Evolutionary conservation across 2,113 vertebrate species (phyloP).

Genomic region (Tyrannus savana): DNA sequence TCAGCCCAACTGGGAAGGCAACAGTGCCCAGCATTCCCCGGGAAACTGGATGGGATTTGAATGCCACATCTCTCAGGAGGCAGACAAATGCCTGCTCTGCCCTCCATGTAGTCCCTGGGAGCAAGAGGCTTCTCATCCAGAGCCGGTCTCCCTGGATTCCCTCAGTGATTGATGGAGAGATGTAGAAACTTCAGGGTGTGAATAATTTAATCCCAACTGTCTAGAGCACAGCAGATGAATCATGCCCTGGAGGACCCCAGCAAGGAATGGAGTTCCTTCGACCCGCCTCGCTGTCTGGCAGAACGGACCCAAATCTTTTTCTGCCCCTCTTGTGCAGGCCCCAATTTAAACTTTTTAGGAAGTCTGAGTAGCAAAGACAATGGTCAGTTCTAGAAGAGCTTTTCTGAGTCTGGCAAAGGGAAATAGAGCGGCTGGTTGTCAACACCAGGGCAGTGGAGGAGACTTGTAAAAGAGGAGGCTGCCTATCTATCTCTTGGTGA

Average conservation of each 20-base stretch:
- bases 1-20: not conserved
- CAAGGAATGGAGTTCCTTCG: not conserved
- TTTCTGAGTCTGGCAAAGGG: not conserved
- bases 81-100: not conserved
- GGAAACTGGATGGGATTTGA: not conserved
- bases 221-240: not conserved
- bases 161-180: conserved; percentile 17
- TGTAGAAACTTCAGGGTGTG: conserved; percentile 6
- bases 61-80: not conserved
- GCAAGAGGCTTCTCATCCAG: not conserved
- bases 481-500: not conserved
- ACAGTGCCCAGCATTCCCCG: not conserved
- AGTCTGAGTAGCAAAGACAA: not conserved
- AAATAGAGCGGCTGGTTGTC: not conserved
- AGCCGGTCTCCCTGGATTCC: conserved; percentile 39
- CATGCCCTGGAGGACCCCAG: not conserved
- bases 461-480: not conserved
- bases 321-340: not conserved
- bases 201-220: conserved; percentile 26
- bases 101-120: not conserved
- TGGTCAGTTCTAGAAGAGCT: not conserved
- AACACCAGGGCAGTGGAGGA: not conserved
- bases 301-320: not conserved
- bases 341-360: not conserved
- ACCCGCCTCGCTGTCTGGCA: not conserved